Evolutionary conservation across 2,797 vertebrate genomes (phyloP).

Genomic region (Mormyrus proboscirostris): DNA sequence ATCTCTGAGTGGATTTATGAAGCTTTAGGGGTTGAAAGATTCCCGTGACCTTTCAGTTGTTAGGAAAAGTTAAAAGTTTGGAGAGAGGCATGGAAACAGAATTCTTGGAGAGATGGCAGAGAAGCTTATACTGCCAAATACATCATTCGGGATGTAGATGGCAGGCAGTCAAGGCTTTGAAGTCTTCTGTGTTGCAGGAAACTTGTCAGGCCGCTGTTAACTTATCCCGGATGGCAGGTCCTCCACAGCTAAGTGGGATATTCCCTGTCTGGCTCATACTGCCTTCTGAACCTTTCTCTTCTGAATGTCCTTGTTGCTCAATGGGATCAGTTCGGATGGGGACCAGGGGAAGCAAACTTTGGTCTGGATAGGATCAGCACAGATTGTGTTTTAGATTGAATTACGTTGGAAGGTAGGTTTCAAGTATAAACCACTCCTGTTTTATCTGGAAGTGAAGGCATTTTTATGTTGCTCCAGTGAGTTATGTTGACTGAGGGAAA

Average conservation of each 20-base stretch:
- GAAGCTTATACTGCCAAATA: slow-evolving; percentile 28
- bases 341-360: slow-evolving; percentile 52
- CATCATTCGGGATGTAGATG: slow-evolving; percentile 24
- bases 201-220: slow-evolving; percentile 37
- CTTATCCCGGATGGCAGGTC: slow-evolving; percentile 37
- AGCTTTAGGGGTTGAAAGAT: not conserved
- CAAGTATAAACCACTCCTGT: slow-evolving; percentile 43
- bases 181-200: slow-evolving; percentile 27
- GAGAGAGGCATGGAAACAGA: slow-evolving; percentile 7
- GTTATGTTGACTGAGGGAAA: not conserved
- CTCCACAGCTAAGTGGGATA: not conserved
- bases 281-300: slow-evolving; percentile 30
- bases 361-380: slow-evolving; percentile 69
- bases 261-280: slow-evolving; percentile 4
- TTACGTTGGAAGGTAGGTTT: slow-evolving; percentile 45
- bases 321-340: slow-evolving; percentile 49
- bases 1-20: not conserved
- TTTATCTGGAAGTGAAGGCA: slow-evolving; percentile 58
- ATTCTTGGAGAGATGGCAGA: slow-evolving; percentile 27
- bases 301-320: slow-evolving; percentile 36
- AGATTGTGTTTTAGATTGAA: slow-evolving; percentile 58
- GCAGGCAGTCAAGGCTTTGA: slow-evolving; percentile 34
- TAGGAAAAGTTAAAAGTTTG: not conserved
- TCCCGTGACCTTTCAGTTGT: not conserved
- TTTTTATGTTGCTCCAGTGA: slow-evolving; percentile 8